Percentiles rank a stretch among this genome's conserved stretches.
phyloP scores from a whole-genome alignment of 2,888 invertebrate species.

The Melinaea marsaeus region DNA sequence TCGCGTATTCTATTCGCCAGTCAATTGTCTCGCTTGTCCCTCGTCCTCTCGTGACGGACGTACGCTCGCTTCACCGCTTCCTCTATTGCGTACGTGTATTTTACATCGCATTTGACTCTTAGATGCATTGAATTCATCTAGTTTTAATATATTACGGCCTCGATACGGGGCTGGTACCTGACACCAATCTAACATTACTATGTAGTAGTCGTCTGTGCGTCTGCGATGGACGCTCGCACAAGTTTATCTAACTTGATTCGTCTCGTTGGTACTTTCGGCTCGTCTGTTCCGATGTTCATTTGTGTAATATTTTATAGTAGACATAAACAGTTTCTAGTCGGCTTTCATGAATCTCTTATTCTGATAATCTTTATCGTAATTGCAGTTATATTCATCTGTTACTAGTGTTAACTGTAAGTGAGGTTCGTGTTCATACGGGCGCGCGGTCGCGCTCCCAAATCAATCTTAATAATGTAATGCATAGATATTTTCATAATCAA shows the following conservation, averaged over 20 bases:
- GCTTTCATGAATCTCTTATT: conserved; percentile 75
- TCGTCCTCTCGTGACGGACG: conserved; percentile 37
- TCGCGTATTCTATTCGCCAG: conserved; percentile 57
- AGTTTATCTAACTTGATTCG: conserved; percentile 29
- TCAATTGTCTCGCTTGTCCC: conserved; percentile 66
- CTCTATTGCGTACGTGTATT: conserved; percentile 33
- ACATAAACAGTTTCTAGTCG: conserved; percentile 72
- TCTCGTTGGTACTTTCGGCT: conserved; percentile 11
- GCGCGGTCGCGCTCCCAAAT: conserved; percentile 41
- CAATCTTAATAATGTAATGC: conserved; percentile 60
- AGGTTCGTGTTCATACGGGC: conserved; percentile 57
- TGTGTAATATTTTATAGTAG: conserved; percentile 65
- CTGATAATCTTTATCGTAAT: conserved; percentile 61
- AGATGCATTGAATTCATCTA: conserved; percentile 62
- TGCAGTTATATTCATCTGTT: conserved; percentile 61
- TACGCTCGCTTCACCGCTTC: conserved; percentile 33
- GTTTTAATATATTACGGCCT: conserved; percentile 50
- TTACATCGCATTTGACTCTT: conserved; percentile 56
- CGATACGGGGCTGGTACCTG: conserved; percentile 67
- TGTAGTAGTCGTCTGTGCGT: conserved; percentile 34
- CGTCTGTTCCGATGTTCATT: conserved; percentile 30
- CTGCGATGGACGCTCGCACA: conserved; percentile 45
- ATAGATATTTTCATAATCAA: conserved; percentile 75
- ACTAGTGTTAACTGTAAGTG: conserved; percentile 59
- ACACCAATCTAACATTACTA: conserved; percentile 61